phyloP scores from a whole-genome alignment of 2,113 vertebrate genomes.

The Dipodomys merriami region DNA sequence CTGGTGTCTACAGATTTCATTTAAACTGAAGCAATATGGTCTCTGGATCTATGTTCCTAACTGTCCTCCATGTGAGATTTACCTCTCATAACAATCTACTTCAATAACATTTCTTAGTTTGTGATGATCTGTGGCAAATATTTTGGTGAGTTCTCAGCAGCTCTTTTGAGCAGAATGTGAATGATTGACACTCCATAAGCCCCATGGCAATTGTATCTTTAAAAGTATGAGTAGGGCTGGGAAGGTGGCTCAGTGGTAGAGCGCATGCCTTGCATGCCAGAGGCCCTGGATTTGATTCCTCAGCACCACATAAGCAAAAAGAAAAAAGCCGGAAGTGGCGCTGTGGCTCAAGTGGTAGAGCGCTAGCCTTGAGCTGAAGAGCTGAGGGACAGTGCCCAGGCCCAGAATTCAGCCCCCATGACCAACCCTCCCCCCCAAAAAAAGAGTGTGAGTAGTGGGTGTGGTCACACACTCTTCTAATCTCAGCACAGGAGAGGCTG shows the following conservation, averaged over 20 bases:
- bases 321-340: no score
- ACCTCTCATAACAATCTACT: background rate
- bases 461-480: background rate
- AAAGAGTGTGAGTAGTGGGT: background rate
- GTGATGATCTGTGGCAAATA: background rate
- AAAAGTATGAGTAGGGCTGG: background rate
- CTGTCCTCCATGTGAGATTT: background rate
- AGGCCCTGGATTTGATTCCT: no score
- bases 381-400: no score
- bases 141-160: background rate
- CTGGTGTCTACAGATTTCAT: background rate
- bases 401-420: no score
- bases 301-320: no score
- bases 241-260: no score
- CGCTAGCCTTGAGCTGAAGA: no score
- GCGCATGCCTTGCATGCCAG: no score
- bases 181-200: background rate
- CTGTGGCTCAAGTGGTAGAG: no score
- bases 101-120: background rate
- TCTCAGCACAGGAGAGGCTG: background rate
- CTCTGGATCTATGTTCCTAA: background rate
- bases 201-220: slow-evolving; percentile 30
- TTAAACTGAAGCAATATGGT: background rate
- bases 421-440: no score
- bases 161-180: background rate